These are phyloP conservation scores for Zosterops japonicus DNA, from an alignment of 2,113 vertebrate species.

Conservation along the genomic window DNA sequence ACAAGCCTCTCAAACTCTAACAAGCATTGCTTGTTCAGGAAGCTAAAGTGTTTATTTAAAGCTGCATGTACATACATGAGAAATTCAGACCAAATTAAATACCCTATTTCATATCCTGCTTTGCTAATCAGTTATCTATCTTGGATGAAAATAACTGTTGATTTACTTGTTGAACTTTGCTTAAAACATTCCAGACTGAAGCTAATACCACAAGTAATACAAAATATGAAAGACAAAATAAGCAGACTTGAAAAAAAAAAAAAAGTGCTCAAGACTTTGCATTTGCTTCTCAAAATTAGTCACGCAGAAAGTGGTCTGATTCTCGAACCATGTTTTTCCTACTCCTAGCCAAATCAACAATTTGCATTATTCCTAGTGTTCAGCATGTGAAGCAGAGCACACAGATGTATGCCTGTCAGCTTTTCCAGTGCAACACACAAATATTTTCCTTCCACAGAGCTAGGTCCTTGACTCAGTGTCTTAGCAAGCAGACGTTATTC, in stretches of 20 bases:
- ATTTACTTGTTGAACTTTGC: background rate
- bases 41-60: background rate
- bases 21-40: background rate
- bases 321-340: background rate
- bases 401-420: slow-evolving; percentile 62
- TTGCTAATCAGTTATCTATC: background rate
- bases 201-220: background rate
- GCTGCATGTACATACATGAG: background rate
- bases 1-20: background rate
- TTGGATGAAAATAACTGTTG: background rate
- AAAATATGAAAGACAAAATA: background rate
- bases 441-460: slow-evolving; percentile 73
- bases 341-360: slow-evolving; percentile 56
- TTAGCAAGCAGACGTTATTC: slow-evolving; percentile 74
- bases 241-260: background rate
- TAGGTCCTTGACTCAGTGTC: slow-evolving; percentile 71
- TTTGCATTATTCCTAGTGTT: slow-evolving; percentile 47
- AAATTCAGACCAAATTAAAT: background rate
- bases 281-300: slow-evolving; percentile 21
- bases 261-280: background rate
- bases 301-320: slow-evolving; percentile 7
- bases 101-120: background rate
- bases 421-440: slow-evolving; percentile 72
- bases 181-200: slow-evolving; percentile 4
- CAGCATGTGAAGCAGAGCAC: slow-evolving; percentile 54